These are phyloP conservation scores for Triplophysa dalaica DNA, from an alignment of 2,113 vertebrate genomes.

Conservation along the genomic window DNA sequence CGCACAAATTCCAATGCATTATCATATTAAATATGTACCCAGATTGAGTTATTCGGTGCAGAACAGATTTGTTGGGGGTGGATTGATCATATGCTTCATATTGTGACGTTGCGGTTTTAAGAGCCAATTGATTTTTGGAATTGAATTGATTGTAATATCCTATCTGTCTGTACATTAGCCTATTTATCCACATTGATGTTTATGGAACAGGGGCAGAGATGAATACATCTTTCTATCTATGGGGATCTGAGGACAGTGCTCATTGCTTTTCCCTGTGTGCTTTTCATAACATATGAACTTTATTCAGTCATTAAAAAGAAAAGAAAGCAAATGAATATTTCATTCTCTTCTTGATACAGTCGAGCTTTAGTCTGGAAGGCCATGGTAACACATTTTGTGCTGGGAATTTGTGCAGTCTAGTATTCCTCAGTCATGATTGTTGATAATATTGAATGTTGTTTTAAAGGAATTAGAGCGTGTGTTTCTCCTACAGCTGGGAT, in stretches of 20 bases:
- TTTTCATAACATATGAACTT: slow-evolving; percentile 17
- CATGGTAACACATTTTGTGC: background rate
- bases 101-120: background rate
- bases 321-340: slow-evolving; percentile 37
- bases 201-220: too few relatives aligned
- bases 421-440: slow-evolving; percentile 1
- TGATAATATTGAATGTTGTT: slow-evolving; percentile 39
- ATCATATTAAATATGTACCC: background rate
- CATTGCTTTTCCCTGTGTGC: background rate
- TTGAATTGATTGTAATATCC: too few relatives aligned
- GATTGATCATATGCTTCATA: background rate
- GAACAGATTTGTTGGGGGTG: background rate
- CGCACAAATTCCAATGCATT: slow-evolving; percentile 32
- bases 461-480: slow-evolving; percentile 61
- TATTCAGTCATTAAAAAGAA: slow-evolving; percentile 48
- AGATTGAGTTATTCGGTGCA: background rate
- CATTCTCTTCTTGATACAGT: slow-evolving; percentile 10
- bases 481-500: slow-evolving; percentile 48
- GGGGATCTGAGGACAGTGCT: background rate
- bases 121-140: too few relatives aligned
- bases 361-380: slow-evolving; percentile 2
- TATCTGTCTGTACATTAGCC: background rate
- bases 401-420: background rate
- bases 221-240: background rate
- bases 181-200: too few relatives aligned